Base-by-base conservation (phyloP, 2,888 invertebrate species). In the Trissolcus brochymenae region DNA sequence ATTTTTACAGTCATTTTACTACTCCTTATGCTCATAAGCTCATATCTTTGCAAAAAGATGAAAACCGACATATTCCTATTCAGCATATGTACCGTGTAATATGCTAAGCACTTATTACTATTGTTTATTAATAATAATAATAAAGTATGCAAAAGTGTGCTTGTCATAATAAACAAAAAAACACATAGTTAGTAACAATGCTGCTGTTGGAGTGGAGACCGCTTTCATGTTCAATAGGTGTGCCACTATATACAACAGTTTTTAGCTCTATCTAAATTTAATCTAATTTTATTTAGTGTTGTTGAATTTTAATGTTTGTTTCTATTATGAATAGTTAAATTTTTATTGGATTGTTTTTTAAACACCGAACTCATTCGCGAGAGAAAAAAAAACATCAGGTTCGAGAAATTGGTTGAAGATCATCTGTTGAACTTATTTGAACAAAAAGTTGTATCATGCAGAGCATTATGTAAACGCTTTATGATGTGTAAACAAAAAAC, bases 91-190 rank as follows among this genome's bases (percentile, higher is more conserved):
- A 75, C 68, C 41, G 50, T 75, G 43, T 35, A 35, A 35, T 76
- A 76, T 76, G 76, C 70, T 76, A 76, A 68, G 61, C 76, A 76
- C 76, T 76, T 76, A 76, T 68, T 70, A 68, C 55, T 67, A 66
- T 76, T 67, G 72, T 76, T 76, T 55, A 66, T 76, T 70, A 64
- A 77, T 59, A 67, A 77, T 29, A 29, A 29, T 66, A 40, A 64
- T 71, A 61, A 73, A 72, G 77, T 77, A 73, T 68, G 72, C 77
- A 65, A 65, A 35, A 64, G 77, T 73, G 72, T 73, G 77, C 62
- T 77, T 64, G 72, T 77, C 71, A 59, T 67, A 72, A 76, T 67
- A 72, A 35, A 77, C 62, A 72, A 59, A 66, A 73, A 67, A 70
- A n/a, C 17, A 71, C 54, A 71, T 35, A 71, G 74, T 74, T 67